Conservation (phyloP, 2,888 invertebrate species). For the Bellardia bayeri region DNA sequence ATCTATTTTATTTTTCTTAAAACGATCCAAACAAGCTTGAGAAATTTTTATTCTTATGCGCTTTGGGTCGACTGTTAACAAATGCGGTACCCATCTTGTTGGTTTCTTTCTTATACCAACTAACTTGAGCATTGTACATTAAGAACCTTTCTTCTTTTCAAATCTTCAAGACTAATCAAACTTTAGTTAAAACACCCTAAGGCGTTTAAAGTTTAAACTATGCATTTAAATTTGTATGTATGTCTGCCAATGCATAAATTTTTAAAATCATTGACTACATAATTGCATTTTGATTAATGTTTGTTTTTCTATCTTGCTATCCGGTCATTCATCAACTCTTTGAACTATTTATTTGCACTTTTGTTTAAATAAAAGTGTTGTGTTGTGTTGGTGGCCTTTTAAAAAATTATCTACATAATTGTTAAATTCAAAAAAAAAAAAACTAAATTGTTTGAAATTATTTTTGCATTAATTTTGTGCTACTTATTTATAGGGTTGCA, state of each 20-base stretch:
- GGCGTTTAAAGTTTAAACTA: neutral
- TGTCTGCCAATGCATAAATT: neutral
- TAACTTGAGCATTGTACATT: too few relatives aligned
- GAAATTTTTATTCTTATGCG: too few relatives aligned
- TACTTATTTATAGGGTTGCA: conserved; percentile 43
- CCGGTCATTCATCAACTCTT: neutral
- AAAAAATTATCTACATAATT: conserved; percentile 1
- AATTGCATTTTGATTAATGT: neutral
- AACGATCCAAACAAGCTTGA: too few relatives aligned
- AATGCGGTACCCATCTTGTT: too few relatives aligned
- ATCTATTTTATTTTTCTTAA: too few relatives aligned
- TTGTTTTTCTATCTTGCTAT: neutral
- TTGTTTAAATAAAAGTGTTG: neutral
- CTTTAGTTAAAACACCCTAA: neutral
- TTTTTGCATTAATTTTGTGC: conserved; percentile 38
- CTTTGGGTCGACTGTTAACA: too few relatives aligned
- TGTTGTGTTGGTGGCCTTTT: conserved; percentile 1
- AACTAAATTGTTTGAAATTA: conserved; percentile 34
- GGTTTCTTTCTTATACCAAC: too few relatives aligned
- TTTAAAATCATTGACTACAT: neutral
- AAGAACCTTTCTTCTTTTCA: too few relatives aligned
- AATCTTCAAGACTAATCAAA: neutral
- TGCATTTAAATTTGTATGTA: neutral
- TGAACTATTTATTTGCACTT: neutral
- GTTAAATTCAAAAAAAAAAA: neutral